These are phyloP conservation scores for Pterostichus niger DNA, from an alignment of 2,888 invertebrate species.

Conservation along the genomic window DNA sequence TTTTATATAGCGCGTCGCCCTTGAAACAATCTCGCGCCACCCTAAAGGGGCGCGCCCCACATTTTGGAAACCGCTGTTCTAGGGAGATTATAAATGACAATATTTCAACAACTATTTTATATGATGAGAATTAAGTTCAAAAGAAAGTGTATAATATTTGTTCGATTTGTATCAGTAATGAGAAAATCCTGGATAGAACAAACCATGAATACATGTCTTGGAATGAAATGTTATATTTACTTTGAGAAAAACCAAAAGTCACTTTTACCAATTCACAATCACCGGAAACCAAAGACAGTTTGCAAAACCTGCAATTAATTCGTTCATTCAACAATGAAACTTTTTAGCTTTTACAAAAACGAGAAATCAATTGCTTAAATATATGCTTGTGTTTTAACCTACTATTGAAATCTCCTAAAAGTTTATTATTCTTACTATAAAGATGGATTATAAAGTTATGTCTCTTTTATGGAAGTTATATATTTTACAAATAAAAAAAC, in stretches of 20 bases:
- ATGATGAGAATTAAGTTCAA: background rate
- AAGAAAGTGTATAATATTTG: background rate
- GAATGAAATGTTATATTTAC: background rate
- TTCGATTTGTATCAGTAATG: constrained; percentile 8
- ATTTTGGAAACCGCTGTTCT: too few species aligned
- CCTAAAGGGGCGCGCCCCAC: too few species aligned
- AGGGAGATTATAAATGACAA: too few species aligned
- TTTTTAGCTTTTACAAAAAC: background rate
- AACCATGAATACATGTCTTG: background rate
- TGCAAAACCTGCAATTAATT: constrained; percentile 14
- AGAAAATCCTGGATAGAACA: background rate
- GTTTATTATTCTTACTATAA: too few species aligned
- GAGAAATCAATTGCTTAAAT: background rate
- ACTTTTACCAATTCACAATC: constrained; percentile 53
- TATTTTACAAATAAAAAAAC: too few species aligned
- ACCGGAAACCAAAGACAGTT: constrained; percentile 26
- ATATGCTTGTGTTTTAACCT: background rate
- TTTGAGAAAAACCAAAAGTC: constrained; percentile 14
- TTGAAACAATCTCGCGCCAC: too few species aligned
- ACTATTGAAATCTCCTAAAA: too few species aligned
- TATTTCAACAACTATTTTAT: background rate
- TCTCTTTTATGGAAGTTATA: too few species aligned
- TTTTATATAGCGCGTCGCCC: too few species aligned
- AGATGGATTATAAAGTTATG: too few species aligned
- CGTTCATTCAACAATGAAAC: constrained; percentile 48